A percentile compares a stretch with the other conserved stretches of the same genome.
Evolutionary conservation across 1,140 invertebrate genomes (phyloP).

Genomic region (Whitmania pigra): DNA sequence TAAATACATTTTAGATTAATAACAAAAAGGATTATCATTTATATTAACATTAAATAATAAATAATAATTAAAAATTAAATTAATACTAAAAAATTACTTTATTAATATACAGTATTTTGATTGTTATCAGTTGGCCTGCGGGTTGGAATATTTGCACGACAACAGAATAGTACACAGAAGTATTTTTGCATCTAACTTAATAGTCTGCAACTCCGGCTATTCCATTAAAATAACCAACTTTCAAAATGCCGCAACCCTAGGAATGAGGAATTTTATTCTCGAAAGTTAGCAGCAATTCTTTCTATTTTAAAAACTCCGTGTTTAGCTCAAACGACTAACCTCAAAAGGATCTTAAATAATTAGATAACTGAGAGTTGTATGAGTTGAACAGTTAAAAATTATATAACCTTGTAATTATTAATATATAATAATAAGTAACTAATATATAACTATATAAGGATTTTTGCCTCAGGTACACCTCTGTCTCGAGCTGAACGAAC

Average conservation of each 20-base stretch:
- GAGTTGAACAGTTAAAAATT: no score
- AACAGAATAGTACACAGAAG: background rate
- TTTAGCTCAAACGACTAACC: no score
- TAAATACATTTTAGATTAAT: no score
- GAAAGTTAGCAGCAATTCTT: no score
- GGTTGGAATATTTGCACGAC: constrained; percentile 1
- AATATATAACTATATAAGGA: background rate
- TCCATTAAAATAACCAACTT: constrained; percentile 6
- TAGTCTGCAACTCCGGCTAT: background rate
- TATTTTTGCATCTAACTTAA: background rate
- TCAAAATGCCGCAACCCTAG: background rate
- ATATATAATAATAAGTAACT: background rate
- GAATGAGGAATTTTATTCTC: background rate
- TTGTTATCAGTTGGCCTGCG: background rate
- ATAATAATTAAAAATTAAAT: no score
- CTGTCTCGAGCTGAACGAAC: background rate
- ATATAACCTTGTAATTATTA: no score
- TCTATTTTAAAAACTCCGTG: background rate
- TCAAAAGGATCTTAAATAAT: background rate
- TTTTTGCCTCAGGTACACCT: background rate
- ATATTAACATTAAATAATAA: no score
- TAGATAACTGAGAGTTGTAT: no score
- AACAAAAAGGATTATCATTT: no score
- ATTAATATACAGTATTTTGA: no score
- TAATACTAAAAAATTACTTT: no score